Percentiles rank a stretch among this genome's conserved stretches.
phyloP scores from a whole-genome alignment of 2,797 vertebrate species.

The Macrochelys suwanniensis region DNA sequence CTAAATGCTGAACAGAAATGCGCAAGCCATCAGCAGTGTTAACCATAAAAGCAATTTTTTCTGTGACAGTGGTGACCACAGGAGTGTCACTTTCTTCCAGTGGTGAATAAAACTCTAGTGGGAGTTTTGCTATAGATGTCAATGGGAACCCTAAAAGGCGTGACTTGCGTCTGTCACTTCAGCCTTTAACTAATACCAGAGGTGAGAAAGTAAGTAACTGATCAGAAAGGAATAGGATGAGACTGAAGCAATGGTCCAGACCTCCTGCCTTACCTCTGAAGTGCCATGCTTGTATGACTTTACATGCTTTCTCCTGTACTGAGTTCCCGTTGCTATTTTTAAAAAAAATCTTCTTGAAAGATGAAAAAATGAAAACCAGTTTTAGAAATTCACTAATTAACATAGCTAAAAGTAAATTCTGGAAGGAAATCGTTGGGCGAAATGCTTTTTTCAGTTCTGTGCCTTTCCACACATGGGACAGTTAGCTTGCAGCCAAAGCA shows the following conservation, averaged over 20 bases:
- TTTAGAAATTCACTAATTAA: neutral
- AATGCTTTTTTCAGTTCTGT: conserved; percentile 3
- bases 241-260: neutral
- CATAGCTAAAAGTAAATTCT: neutral
- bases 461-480: neutral
- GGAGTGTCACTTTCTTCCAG: conserved; percentile 41
- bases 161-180: conserved; percentile 34
- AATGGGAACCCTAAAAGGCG: conserved; percentile 26
- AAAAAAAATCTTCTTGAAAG: neutral
- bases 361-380: neutral
- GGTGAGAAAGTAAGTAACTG: neutral
- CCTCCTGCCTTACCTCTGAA: neutral
- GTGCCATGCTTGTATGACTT: fast-evolving
- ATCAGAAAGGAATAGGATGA: neutral
- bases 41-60: conserved; percentile 2
- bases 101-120: conserved; percentile 39
- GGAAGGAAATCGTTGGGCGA: neutral
- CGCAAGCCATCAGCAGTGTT: neutral
- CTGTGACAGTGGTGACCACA: neutral
- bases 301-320: neutral
- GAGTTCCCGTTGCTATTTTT: neutral
- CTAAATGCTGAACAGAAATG: conserved; percentile 18
- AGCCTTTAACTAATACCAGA: conserved; percentile 23
- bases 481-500: conserved; percentile 9
- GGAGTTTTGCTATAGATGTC: neutral